A percentile compares a stretch with the other conserved stretches of the same genome.
Evolutionary conservation across 1,140 invertebrate genomes (phyloP).

Genomic region (Ditylenchus dipsaci): DNA sequence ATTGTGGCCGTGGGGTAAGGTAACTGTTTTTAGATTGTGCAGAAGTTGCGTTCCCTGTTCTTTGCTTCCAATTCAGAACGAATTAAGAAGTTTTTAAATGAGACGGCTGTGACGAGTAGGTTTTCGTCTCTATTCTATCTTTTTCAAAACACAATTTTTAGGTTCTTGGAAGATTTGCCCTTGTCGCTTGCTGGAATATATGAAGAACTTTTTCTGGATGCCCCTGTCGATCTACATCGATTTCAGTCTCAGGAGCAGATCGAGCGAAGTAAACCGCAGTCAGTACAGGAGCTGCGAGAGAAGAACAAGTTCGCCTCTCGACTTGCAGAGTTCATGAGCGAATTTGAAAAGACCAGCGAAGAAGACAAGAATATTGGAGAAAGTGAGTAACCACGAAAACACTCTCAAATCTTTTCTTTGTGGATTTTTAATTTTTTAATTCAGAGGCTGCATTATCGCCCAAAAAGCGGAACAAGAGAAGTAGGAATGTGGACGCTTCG

Average conservation of each 20-base stretch:
- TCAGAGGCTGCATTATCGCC: too few species aligned
- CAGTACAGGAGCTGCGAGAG: neutral
- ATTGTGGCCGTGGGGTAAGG: too few species aligned
- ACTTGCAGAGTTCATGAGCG: neutral
- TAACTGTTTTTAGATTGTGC: neutral
- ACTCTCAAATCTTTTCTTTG: too few species aligned
- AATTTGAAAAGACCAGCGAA: neutral
- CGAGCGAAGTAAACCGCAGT: neutral
- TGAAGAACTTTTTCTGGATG: conserved; percentile 3
- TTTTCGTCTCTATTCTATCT: neutral
- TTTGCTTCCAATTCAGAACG: neutral
- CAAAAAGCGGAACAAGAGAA: too few species aligned
- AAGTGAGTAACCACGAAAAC: too few species aligned
- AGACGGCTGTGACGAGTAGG: conserved; percentile 9
- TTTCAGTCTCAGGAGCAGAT: conserved; percentile 5
- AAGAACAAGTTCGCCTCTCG: neutral
- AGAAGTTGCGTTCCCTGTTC: conserved; percentile 13
- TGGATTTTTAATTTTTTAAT: too few species aligned
- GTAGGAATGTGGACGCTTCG: neutral
- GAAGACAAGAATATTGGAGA: too few species aligned
- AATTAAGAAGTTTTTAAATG: conserved; percentile 8
- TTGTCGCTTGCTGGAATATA: conserved; percentile 12
- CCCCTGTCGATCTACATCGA: conserved; percentile 6
- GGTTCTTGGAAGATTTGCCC: conserved; percentile 9
- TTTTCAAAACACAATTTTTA: neutral